phyloP scores from a whole-genome alignment of 1,140 invertebrate genomes.

The Heliconius hewitsoni region DNA sequence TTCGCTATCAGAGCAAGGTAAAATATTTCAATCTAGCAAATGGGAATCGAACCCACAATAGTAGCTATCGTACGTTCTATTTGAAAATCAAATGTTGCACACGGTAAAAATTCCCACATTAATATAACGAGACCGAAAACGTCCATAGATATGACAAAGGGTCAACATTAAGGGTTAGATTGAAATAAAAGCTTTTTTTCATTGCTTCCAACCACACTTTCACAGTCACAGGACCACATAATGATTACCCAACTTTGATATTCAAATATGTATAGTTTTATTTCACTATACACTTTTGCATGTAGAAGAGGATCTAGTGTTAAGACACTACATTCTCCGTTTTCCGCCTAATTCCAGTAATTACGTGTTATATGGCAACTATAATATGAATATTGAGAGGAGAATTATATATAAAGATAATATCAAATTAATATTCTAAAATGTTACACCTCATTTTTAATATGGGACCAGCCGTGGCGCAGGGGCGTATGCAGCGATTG shows the following conservation, averaged over 20 bases:
- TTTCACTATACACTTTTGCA: neutral
- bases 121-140: neutral
- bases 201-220: conserved; percentile 23
- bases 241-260: neutral
- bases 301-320: neutral
- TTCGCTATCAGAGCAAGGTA: too few relatives aligned
- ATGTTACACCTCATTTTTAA: too few relatives aligned
- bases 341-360: too few relatives aligned
- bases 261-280: neutral
- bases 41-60: too few relatives aligned
- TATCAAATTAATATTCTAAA: too few relatives aligned
- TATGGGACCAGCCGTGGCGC: too few relatives aligned
- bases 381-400: too few relatives aligned
- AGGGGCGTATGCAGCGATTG: too few relatives aligned
- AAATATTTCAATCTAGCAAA: too few relatives aligned
- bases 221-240: conserved; percentile 11
- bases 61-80: too few relatives aligned
- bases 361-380: neutral
- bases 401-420: too few relatives aligned
- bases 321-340: too few relatives aligned
- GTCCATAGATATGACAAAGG: conserved; percentile 5
- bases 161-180: neutral
- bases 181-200: conserved; percentile 13
- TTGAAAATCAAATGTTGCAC: neutral
- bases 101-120: neutral